A percentile compares a stretch with the other conserved stretches of the same genome.
Conservation (phyloP, 2,888 invertebrate genomes). For the Nomada hirtipes region DNA sequence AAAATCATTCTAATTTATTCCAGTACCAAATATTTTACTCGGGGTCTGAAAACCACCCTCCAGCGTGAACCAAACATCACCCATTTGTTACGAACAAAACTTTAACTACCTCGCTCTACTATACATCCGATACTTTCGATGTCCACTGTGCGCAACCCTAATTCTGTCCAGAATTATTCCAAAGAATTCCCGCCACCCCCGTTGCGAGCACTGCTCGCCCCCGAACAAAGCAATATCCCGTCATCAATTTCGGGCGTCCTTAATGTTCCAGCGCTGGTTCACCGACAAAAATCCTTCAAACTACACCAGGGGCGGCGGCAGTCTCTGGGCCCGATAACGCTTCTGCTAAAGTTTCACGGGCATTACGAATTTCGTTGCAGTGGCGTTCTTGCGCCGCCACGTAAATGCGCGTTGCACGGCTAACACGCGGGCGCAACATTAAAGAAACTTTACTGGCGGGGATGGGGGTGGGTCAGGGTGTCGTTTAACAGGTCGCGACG, state of each 20-base stretch:
- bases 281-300: conserved; percentile 49
- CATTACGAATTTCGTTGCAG: conserved; percentile 57
- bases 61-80: too few species aligned
- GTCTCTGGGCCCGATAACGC: conserved; percentile 38
- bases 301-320: conserved; percentile 16
- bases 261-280: conserved; percentile 33
- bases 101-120: too few species aligned
- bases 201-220: neutral
- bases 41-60: too few species aligned
- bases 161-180: too few species aligned
- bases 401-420: conserved; percentile 35
- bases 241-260: conserved; percentile 44
- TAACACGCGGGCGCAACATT: conserved; percentile 56
- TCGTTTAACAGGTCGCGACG: conserved; percentile 68
- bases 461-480: conserved; percentile 32
- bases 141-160: too few species aligned
- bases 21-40: too few species aligned
- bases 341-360: conserved; percentile 42
- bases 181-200: neutral
- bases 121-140: too few species aligned
- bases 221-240: neutral
- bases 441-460: conserved; percentile 67
- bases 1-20: too few species aligned
- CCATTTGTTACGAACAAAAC: too few species aligned
- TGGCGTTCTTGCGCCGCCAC: conserved; percentile 48